Base-by-base conservation (phyloP, 2,888 invertebrate species). In the Dryobota labecula region DNA sequence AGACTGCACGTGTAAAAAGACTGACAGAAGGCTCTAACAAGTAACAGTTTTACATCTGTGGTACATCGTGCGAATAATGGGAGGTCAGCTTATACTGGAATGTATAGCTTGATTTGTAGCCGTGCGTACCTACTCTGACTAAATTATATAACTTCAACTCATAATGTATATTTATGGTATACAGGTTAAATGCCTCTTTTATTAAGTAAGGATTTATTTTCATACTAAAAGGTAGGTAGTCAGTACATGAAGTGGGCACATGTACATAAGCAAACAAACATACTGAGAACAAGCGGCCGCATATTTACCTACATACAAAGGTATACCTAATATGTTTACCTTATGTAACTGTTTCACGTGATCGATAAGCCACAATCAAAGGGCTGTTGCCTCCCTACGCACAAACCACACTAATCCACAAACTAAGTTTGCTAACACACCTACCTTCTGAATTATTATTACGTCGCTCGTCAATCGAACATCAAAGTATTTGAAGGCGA, bases 321-420 rank as follows among this genome's bases (percentile, higher is more conserved):
- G 58, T 67, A 60, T 66, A 69, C 57, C 49, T 45, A 70, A 69
- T 65, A 78, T 83, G 73, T 78, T 79, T 80, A 74, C 73, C 65
- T 77, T 84, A 84, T 76, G 78, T 76, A 80, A 80, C 68, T 60
- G 75, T 75, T 83, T 62, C 77, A 82, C 84, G 80, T 84, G 85
- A 86, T 83, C 84, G 86, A 87, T 87, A 85, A 88, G 83, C 87
- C 83, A 73, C 86, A 88, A 90, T 89, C 90, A 88, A 90, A 90
- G 88, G 86, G 78, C 74, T 83, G 80, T 84, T 60, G 75, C 61
- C 66, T 79, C 62, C 60, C 65, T 72, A 84, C 84, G 78, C 86
- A 80, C 84, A 86, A 86, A 87, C 87, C 84, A 80, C 82, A 79
- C 78, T 89, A 87, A 89, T 88, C 84, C 81, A 70, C 67, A 49